Conservation (phyloP, 2,797 vertebrate species). For the Odontamblyopus rebecca region DNA sequence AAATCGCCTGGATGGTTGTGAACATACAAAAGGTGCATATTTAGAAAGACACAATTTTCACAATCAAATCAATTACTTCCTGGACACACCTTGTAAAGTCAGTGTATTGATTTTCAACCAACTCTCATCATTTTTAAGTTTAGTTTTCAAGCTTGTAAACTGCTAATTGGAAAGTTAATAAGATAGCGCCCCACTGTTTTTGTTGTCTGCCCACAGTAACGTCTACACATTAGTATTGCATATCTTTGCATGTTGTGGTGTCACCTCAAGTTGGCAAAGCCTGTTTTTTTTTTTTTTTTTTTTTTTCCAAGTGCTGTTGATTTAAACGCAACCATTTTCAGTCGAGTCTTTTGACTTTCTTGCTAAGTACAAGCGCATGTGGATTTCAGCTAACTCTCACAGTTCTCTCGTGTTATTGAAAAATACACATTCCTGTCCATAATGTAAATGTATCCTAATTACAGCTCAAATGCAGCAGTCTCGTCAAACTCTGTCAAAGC, state of each 20-base stretch:
- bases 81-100: background rate
- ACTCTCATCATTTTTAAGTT: background rate
- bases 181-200: background rate
- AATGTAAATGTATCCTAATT: conserved; percentile 40
- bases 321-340: background rate
- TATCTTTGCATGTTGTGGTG: background rate
- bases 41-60: background rate
- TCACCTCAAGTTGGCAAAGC: no score
- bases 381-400: conserved; percentile 24
- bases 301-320: background rate
- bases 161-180: background rate
- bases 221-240: background rate
- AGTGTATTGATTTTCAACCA: background rate
- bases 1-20: conserved; percentile 1
- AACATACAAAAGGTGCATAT: conserved; percentile 5
- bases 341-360: background rate
- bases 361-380: conserved; percentile 7
- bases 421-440: conserved; percentile 24
- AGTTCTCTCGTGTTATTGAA: conserved; percentile 18
- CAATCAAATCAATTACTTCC: background rate
- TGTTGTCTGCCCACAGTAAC: background rate
- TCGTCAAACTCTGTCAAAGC: conserved; percentile 22
- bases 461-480: conserved; percentile 22
- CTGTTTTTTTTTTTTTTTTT: background rate
- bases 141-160: background rate